Percentiles rank a stretch among this genome's conserved stretches.
These are phyloP conservation scores for Mnemiopsis leidyi DNA, from an alignment of 37 sponge, comb jelly and placozoan genomes.

Conservation along the genomic window DNA sequence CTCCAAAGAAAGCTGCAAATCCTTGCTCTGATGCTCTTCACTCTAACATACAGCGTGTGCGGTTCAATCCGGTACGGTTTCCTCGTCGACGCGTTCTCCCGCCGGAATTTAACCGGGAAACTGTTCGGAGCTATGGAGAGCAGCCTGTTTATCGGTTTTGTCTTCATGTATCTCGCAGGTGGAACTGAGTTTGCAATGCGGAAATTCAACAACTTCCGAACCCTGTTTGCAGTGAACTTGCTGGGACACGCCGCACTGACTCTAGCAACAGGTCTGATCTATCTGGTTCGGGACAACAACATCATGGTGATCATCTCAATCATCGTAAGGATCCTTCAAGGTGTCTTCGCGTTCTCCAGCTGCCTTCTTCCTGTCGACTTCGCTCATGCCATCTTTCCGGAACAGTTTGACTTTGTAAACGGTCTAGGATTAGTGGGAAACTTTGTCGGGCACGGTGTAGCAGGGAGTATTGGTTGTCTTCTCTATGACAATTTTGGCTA, in stretches of 20 bases:
- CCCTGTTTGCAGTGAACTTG: too few relatives aligned
- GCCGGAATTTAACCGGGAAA: background rate
- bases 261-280: slow-evolving; percentile 27
- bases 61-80: slow-evolving; percentile 5
- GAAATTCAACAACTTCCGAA: background rate
- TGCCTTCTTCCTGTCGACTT: background rate
- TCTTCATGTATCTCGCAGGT: background rate
- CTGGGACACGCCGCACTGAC: background rate
- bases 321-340: background rate
- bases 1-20: background rate
- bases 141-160: background rate
- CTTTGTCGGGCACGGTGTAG: background rate
- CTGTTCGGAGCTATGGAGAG: background rate
- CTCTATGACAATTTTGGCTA: slow-evolving; percentile 24
- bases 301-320: background rate
- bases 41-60: background rate
- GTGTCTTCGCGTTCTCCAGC: background rate
- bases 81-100: slow-evolving; percentile 15
- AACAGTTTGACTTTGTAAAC: background rate
- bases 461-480: background rate
- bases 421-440: background rate
- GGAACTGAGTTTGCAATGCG: background rate
- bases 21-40: background rate
- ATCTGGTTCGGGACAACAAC: background rate
- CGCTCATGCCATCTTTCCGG: background rate